Conservation (phyloP, 2,888 invertebrate species). For the Cosmorhoe ocellata region DNA sequence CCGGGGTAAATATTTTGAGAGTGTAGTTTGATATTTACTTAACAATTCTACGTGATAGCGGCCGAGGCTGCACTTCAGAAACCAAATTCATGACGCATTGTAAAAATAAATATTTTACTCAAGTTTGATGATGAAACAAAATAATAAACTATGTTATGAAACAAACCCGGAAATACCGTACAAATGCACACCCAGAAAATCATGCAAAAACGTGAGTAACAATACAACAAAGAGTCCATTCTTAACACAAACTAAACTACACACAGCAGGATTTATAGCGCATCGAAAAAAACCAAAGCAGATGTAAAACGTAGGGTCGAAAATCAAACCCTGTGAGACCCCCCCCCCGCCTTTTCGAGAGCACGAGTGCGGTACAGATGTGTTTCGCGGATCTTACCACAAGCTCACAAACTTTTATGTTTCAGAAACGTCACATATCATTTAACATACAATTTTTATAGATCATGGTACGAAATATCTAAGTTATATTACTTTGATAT, state of each 20-base stretch:
- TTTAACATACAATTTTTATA: no score
- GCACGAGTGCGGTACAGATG: constrained; percentile 29
- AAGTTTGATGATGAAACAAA: neutral
- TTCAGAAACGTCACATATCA: no score
- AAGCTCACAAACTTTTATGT: no score
- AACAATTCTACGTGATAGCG: constrained; percentile 5
- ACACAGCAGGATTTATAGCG: constrained; percentile 1
- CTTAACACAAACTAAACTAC: neutral
- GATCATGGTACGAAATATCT: no score
- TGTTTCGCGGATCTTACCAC: no score
- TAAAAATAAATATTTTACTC: no score
- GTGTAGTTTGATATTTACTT: constrained; percentile 18
- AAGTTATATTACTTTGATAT: no score
- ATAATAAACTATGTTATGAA: neutral
- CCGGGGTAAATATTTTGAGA: constrained; percentile 16
- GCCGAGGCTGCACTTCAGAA: constrained; percentile 2
- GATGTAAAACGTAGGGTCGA: constrained; percentile 20
- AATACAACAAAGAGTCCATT: constrained; percentile 13
- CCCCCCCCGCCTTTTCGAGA: constrained; percentile 26
- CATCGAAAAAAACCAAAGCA: neutral
- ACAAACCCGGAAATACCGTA: constrained; percentile 5
- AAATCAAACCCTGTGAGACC: constrained; percentile 18
- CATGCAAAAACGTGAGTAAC: constrained; percentile 24
- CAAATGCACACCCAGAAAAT: constrained; percentile 4
- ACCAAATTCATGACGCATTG: no score